Base-by-base conservation (phyloP, 2,797 vertebrate species). In the Astyanax mexicanus region DNA sequence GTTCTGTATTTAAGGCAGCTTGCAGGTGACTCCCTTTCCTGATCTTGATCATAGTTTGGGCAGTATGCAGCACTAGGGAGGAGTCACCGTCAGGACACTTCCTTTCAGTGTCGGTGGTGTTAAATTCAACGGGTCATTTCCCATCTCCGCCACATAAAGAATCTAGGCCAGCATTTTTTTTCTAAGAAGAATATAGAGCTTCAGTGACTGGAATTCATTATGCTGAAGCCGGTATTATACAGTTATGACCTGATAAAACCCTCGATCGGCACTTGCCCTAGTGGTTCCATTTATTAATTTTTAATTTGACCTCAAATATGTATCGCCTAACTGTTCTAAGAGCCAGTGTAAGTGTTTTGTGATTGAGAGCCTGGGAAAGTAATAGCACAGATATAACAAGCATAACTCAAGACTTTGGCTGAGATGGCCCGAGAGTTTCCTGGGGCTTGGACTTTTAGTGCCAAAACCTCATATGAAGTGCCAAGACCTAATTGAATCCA, bases 391-490 rank as follows among this genome's bases (percentile, higher is more conserved):
- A 66, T 67, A 70, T 78, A 62, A 55, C 35, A 51, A 32, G 62
- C 69, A 82, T 76, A 82, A 78, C 64, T 80, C 45, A 78, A 52
- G 35, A 62, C 52, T 68, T 55, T 69, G 75, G 71, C 71, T 60
- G 69, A 45, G 17, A 72, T 69, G 44, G 42, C 11, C 37, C 49
- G 74, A 74, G 45, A 65, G 38, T 75, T 73, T 82, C 65, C 69
- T 65, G 72, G 65, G 57, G 74, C 61, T 78, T 69, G 60, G 13
- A 67, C 25, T 69, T 57, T 71, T 61, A n/a, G 47, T 68, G 68
- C 72, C 61, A 80, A 71, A 69, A 55, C 70, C 65, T 70, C 64
- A 44, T 25, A 47, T 72, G 42, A 58, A 45, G 37, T 38, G 73
- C 69, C 79, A 77, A 44, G 47, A 49, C 55, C n/a, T 79, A 73